phyloP scores from a whole-genome alignment of 2,113 vertebrate species.

The Scolopax mira region DNA sequence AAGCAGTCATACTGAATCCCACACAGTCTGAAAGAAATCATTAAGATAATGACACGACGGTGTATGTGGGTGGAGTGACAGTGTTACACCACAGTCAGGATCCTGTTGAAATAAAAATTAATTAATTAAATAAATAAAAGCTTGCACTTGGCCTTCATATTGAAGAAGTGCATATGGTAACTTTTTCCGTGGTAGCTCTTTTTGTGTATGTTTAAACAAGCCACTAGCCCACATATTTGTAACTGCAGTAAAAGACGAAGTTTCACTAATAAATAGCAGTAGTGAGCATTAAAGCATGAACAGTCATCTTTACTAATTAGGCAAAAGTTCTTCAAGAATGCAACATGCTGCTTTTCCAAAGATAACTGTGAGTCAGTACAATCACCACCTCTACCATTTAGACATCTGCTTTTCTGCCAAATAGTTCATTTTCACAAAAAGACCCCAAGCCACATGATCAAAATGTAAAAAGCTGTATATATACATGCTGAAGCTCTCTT shows the following conservation, averaged over 20 bases:
- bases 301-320: not conserved
- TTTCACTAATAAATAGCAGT: not conserved
- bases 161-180: not conserved
- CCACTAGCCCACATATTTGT: not conserved
- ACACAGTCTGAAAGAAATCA: slow-evolving; percentile 47
- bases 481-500: not conserved
- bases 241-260: not conserved
- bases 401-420: not conserved
- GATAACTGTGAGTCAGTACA: not conserved
- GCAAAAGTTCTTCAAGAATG: not conserved
- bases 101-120: not conserved
- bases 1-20: not conserved
- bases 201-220: not conserved
- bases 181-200: not conserved
- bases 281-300: not conserved
- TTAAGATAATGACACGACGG: slow-evolving; percentile 44
- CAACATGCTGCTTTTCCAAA: not conserved
- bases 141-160: not conserved
- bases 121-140: not conserved
- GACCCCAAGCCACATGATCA: not conserved
- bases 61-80: slow-evolving; percentile 5
- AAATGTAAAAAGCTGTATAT: not conserved
- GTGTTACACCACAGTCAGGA: slow-evolving; percentile 32
- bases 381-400: not conserved
- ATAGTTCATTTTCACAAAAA: not conserved